Base-by-base conservation (phyloP, 2,113 vertebrate genomes). In the Rhynchomys soricoides region DNA sequence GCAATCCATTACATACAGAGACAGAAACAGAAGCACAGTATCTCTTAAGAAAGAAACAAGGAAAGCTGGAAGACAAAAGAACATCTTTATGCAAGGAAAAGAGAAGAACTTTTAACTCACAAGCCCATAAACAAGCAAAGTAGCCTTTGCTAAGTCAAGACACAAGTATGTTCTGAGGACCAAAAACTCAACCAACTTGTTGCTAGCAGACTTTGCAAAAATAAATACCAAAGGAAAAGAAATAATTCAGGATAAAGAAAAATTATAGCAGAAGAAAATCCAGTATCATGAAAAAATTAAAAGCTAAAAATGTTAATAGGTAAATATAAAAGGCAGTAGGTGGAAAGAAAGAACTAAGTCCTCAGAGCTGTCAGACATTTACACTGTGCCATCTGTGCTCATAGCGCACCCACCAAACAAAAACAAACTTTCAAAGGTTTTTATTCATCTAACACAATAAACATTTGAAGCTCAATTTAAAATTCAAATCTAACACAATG, bases 361-460 rank as follows among this genome's bases (percentile, higher is more conserved):
- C 45, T 50, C 4, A 50, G 50, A 37, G 77, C 5, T 21, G 31
- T 79, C 77, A 55, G 50, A 79, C 31, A 37, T 19, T 7, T 17
- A 55, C 31, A 79, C 77, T 34, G 31, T 37, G 48, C 29, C 48
- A 79, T 15, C 48, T 21, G 34, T 55, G 78, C 50, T 55, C 50
- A 79, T 19, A 5, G 10, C 24, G 16, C 62, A 10, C 62, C 24
- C 11, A 26, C 7, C 77, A 79, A 15, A 79, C 77, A 79, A 31
- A 52, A 8, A 75, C 10, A 55, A 66, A 64, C 21, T 9, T 64
- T 64, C 29, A 8, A 62, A 64, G 62, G 29, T 37, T 55, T 77
- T 79, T 34, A 34, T 89, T 94, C 64, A 89, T 31, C 48, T 70
- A 82, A 89, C 73, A 77, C 74, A 48, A 94, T 97, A 96, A 94